Base-by-base conservation (phyloP, 2,797 vertebrate genomes). In the Poeciliopsis paucimaculata region DNA sequence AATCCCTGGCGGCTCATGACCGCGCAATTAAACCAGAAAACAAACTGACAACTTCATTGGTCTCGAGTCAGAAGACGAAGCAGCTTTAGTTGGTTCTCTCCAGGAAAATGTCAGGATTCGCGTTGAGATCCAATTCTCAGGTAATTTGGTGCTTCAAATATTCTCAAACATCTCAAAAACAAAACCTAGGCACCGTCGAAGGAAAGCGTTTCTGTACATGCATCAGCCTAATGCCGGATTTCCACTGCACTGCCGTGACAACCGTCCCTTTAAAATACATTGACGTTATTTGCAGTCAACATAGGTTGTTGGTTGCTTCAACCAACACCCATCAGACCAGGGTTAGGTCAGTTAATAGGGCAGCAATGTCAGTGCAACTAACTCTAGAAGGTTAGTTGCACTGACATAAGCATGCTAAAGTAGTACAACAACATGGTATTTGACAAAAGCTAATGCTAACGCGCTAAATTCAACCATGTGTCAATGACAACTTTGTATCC, bases 21-120 rank as follows among this genome's bases (percentile, higher is more conserved):
- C 15, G 51, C 46, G 64, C 74, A 78, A 72, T 77, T 74, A 57
- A 72, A 78, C 82, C 82, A 66, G 82, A 81, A 77, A 84, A n/a
- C 5, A 41, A 68, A 73, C 39, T 5, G 77, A 87, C 75, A 3
- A 85, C 80, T 82, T 84, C 76, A 87, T 88, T 83, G 64, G 76
- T 80, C 77, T 74, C 79, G 77, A 80, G 76, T 23, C 1, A 60
- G 72, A 15, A 43, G 39, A 26, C 26, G 55, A 60, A 43, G 81
- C 36, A 16, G 68, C 64, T 79, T 77, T 43, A 31, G 13, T 16
- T 12, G 26, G 26, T 43, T 70, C 41, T 43, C 41, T 45, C 41
- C 68, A 71, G 68, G 23, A 45, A 45, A 43, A 71, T 45, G 39
- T 71, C 68, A 71, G 2, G 23, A 41, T 13, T 71, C 26, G 15